Evolutionary conservation across 2,888 invertebrate genomes (phyloP), one percentile per base, ranked within the genome.

Genomic region (Dermolepida albohirtum): DNA sequence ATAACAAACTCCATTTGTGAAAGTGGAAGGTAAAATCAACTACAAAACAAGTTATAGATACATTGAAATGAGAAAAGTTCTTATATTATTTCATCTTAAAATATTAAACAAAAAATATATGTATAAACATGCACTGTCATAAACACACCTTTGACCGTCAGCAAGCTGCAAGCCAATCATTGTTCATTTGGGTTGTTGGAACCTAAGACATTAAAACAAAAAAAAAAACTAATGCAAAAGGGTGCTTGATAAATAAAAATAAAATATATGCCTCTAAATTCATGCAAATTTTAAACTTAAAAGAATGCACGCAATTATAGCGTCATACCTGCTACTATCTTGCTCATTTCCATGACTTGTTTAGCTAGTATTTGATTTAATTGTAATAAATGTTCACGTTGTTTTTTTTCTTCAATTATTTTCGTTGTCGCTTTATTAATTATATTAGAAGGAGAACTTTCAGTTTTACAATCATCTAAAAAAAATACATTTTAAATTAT

Each of bases 261-360:
- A 75, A 70, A 59, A 68, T 66, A 62, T 68, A 44, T 52, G 34
- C 34, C 11, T 70, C 29, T 50, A 66, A 68, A 70, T 68, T 68
- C 70, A 71, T 70, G 62, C 62, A 27, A 40, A 41, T 22, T 22
- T 22, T 34, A 34, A 34, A 34, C 57, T 67, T 55, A 57, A 52
- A 57, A 55, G 51, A 68, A 69, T 40, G 43, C 63, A 65, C n/a
- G 22, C 27, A 34, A 43, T 29, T 57, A 40, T 40, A 29, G 50
- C 55, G 43, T 57, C 44, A 87, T 88, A 96, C 96, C 96, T 84
- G 97, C 96, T 77, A 96, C 95, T 81, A 95, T 93, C 88, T 95
- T 95, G 86, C 95, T 96, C 88, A 94, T 95, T 85, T 95, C 94
- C 88, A 95, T 96, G 77, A 96, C 96, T 87, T 95, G 94, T 82